Evolutionary conservation across 1,140 invertebrate genomes (phyloP).

Genomic region (Neoseiulus cucumeris): DNA sequence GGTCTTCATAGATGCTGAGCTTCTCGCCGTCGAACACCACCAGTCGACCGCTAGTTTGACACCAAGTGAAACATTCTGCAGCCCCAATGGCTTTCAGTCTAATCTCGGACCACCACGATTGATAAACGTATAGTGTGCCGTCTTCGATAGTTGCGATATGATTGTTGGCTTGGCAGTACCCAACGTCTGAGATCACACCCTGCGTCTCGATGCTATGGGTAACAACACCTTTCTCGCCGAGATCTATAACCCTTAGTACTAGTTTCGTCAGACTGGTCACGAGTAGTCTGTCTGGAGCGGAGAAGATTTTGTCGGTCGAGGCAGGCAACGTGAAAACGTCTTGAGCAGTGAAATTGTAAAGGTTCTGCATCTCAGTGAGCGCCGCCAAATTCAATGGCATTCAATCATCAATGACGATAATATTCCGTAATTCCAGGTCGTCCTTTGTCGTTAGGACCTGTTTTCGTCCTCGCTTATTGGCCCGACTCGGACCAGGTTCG

Average conservation of each 20-base stretch:
- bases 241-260: not conserved
- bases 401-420: constrained; percentile 1
- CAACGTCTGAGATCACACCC: not conserved
- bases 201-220: not conserved
- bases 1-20: not conserved
- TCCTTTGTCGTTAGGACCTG: not conserved
- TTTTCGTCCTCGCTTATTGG: not conserved
- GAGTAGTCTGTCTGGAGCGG: not conserved
- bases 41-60: not conserved
- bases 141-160: not conserved
- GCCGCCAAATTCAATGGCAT: not conserved
- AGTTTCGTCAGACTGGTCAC: constrained; percentile 1
- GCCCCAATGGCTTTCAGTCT: not conserved
- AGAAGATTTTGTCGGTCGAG: not conserved
- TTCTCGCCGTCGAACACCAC: not conserved
- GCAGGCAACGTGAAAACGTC: not conserved
- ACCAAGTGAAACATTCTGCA: not conserved
- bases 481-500: not conserved
- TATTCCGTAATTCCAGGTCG: not conserved
- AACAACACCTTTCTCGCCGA: not conserved
- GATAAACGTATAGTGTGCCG: not conserved
- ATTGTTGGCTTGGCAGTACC: not conserved
- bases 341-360: not conserved
- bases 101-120: not conserved
- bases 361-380: not conserved